phyloP scores from a whole-genome alignment of 2,797 vertebrate genomes.

The Bradypodion ventrale region DNA sequence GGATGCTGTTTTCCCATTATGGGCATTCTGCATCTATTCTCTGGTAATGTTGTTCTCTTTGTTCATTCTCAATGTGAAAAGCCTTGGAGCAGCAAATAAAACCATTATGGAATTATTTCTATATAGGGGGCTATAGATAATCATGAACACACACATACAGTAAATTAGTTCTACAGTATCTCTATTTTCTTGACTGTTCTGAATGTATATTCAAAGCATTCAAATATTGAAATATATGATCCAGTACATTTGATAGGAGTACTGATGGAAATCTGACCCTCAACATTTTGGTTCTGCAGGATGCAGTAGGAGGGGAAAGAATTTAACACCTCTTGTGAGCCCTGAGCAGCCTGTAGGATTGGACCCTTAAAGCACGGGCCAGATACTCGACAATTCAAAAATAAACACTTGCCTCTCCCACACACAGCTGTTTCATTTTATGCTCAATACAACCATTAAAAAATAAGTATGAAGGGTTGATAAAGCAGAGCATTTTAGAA shows the following conservation, averaged over 20 bases:
- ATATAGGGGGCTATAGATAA: too few relatives aligned
- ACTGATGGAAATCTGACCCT: background rate
- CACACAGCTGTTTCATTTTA: slow-evolving; percentile 72
- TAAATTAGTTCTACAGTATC: background rate
- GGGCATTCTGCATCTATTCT: background rate
- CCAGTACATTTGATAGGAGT: background rate
- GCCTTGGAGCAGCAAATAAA: background rate
- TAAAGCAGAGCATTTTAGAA: slow-evolving; percentile 62
- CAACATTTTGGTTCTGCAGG: slow-evolving; percentile 51
- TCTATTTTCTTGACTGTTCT: slow-evolving; percentile 2
- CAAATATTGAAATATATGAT: background rate
- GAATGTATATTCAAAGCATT: slow-evolving; percentile 33
- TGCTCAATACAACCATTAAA: slow-evolving; percentile 55
- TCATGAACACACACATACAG: background rate
- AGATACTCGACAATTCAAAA: slow-evolving; percentile 67
- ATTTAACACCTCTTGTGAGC: slow-evolving; percentile 54
- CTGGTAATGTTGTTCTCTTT: background rate
- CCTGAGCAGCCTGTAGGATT: slow-evolving; percentile 59
- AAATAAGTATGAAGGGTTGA: slow-evolving; percentile 62
- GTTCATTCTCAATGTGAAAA: background rate
- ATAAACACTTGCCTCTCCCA: slow-evolving; percentile 67
- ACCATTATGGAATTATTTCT: background rate
- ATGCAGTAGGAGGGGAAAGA: slow-evolving; percentile 63
- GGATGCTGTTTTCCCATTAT: background rate
- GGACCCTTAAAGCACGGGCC: slow-evolving; percentile 62